Percentiles rank a stretch among this genome's conserved stretches.
These are phyloP conservation scores for Prunella himalayana DNA, from an alignment of 2,113 vertebrate species.

Conservation along the genomic window DNA sequence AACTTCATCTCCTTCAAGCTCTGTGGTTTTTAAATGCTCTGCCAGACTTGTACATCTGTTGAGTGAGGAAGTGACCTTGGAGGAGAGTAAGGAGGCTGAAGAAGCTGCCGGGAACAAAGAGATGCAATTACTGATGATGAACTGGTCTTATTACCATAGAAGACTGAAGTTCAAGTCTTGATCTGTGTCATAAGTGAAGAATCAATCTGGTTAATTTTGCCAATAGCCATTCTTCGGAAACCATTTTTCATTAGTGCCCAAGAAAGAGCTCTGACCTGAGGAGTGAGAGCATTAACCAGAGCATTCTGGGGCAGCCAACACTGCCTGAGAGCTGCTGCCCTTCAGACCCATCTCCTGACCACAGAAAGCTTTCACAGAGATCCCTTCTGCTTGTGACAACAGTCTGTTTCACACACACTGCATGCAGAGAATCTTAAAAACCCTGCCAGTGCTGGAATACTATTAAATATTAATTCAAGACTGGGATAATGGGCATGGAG, in stretches of 20 bases:
- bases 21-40: background rate
- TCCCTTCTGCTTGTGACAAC: background rate
- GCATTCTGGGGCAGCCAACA: background rate
- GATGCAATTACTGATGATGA: conserved; percentile 22
- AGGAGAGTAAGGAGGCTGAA: background rate
- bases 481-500: background rate
- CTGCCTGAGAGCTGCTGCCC: background rate
- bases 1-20: background rate
- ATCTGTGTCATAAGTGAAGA: conserved; percentile 18
- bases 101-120: background rate
- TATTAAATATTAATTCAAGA: background rate
- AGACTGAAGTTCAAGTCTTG: conserved; percentile 29
- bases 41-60: background rate
- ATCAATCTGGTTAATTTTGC: conserved; percentile 46
- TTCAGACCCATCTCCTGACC: background rate
- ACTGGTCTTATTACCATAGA: conserved; percentile 26
- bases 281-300: background rate
- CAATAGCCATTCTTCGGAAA: background rate
- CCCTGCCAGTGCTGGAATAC: background rate
- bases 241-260: background rate
- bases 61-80: conserved; percentile 23
- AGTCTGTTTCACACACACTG: background rate
- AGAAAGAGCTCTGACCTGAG: background rate
- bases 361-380: background rate
- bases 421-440: background rate